These are phyloP conservation scores for Alviniconcha strummeri DNA, from an alignment of 2,888 invertebrate species.

Conservation along the genomic window DNA sequence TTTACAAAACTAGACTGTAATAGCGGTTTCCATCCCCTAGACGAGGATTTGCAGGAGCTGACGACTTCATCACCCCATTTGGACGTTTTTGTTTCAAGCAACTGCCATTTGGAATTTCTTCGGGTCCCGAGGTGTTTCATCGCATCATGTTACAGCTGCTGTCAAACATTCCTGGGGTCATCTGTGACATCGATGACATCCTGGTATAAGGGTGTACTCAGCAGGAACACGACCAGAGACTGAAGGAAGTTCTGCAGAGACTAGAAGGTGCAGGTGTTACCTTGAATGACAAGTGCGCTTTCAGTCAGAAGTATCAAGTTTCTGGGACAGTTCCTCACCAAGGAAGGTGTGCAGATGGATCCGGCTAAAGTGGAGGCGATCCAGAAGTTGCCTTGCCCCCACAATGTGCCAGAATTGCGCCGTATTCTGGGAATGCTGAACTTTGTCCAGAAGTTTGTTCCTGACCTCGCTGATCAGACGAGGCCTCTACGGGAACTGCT, in stretches of 20 bases:
- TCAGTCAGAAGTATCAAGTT: constrained; percentile 32
- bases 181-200: constrained; percentile 21
- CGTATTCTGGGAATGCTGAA: constrained; percentile 23
- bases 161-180: constrained; percentile 31
- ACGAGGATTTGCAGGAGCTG: background rate
- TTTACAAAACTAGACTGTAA: constrained; percentile 15
- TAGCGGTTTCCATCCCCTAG: constrained; percentile 13
- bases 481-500: constrained; percentile 11
- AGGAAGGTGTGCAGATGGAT: constrained; percentile 13
- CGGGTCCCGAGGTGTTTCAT: constrained; percentile 23
- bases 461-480: constrained; percentile 2
- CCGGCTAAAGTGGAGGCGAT: constrained; percentile 6
- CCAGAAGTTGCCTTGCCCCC: background rate
- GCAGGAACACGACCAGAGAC: constrained; percentile 17
- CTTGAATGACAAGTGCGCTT: constrained; percentile 28
- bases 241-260: constrained; percentile 11
- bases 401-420: constrained; percentile 14
- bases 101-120: constrained; percentile 17
- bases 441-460: constrained; percentile 24
- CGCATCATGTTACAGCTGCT: constrained; percentile 19
- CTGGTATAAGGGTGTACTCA: background rate
- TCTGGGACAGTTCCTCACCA: constrained; percentile 42
- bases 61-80: constrained; percentile 17
- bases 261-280: constrained; percentile 11
- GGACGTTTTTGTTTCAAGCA: no score